These are phyloP conservation scores for Apamea epomidion DNA, from an alignment of 2,888 invertebrate genomes.

Conservation along the genomic window DNA sequence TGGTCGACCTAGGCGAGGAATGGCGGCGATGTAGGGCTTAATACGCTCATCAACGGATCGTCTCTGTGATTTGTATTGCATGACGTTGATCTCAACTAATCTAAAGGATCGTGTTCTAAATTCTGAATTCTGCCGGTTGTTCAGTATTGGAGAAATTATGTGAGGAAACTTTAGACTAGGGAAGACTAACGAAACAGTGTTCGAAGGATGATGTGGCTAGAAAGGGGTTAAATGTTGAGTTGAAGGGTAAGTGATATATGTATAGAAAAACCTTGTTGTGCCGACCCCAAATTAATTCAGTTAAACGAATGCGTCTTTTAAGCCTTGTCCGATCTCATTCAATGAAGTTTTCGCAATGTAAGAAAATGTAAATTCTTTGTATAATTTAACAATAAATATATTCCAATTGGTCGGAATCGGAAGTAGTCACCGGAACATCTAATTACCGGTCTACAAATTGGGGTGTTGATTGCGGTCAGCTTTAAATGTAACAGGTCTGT, in stretches of 20 bases:
- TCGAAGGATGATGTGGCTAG: not conserved
- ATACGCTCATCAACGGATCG: conserved; percentile 34
- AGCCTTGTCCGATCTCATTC: not conserved
- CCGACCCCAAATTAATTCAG: not conserved
- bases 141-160: not conserved
- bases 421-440: conserved; percentile 43
- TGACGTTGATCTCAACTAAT: not conserved
- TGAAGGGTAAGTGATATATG: not conserved
- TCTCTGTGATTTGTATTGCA: conserved; percentile 13
- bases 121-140: not conserved
- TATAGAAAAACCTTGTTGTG: not conserved
- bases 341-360: not conserved
- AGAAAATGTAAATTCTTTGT: conserved; percentile 29
- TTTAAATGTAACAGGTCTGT: conserved; percentile 5
- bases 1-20: conserved; percentile 47
- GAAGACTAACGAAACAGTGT: not conserved
- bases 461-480: conserved; percentile 10
- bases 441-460: conserved; percentile 44
- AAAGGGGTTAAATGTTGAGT: not conserved
- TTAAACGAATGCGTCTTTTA: not conserved
- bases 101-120: conserved; percentile 26
- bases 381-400: conserved; percentile 11
- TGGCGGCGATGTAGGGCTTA: conserved; percentile 29
- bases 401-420: conserved; percentile 29
- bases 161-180: not conserved